Evolutionary conservation across 1,140 invertebrate species (phyloP), one percentile per base, ranked within the genome.

Genomic region (Platorchestia sp.): DNA sequence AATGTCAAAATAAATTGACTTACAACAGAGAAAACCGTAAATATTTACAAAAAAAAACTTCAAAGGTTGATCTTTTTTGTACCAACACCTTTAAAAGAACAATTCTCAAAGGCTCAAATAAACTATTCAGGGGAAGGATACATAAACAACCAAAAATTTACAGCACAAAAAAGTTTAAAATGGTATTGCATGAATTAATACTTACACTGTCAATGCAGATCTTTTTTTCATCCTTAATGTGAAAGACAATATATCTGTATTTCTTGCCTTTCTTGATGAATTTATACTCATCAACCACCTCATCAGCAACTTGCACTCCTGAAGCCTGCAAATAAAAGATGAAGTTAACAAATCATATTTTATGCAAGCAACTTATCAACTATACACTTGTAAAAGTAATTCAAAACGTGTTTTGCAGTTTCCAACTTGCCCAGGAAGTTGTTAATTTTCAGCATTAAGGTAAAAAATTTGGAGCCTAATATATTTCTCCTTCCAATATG

Each of bases 201-300:
- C 96, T 96, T 86, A 96, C 96, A 91, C 96, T 96, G 95, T 97
- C 96, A 93, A 97, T 96, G 91, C 95, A 96, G 51, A 97, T 97
- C 91, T 95, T 96, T 95, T 96, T 96, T 97, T 99, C 99, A 97
- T 99, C 99, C 97, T 98, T 98, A 97, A 99, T 99, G 97, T 98
- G 99, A 97, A 99, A 99, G 97, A 99, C 99, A 95, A 99, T 99
- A 97, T 99, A 99, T 97, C 99, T 98, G 97, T 99, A 98, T 97
- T 99, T 99, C 97, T 99, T 99, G 97, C 99, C 99, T 97, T 99
- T 99, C 97, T 99, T 99, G 96, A 99, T 99, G 98, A 99, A 99
- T 97, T 99, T 99, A 97, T 99, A 99, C 96, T 98, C 99, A 95
- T 98, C 99, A 98, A 99, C 99, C 97, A 99, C 99, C 96, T 98